phyloP scores from a whole-genome alignment of 2,888 invertebrate genomes.

The Apamea epomidion region DNA sequence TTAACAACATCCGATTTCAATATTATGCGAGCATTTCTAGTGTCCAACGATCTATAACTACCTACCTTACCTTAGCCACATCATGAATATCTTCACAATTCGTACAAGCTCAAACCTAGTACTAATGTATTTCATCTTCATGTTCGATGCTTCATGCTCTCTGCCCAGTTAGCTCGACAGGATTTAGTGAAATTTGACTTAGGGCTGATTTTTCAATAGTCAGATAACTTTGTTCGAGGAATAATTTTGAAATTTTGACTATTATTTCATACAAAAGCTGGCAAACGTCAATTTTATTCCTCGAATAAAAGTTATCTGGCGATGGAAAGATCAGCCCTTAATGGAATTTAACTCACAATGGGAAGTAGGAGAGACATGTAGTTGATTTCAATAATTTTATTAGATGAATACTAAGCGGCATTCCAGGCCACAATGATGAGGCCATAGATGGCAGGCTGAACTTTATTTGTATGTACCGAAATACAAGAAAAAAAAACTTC shows the following conservation, averaged over 20 bases:
- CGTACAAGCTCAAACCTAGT: conserved; percentile 25
- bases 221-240: no score
- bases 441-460: not conserved
- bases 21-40: conserved; percentile 11
- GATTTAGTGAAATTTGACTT: not conserved
- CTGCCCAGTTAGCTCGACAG: not conserved
- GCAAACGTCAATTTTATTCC: no score
- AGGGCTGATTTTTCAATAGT: no score
- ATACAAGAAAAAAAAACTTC: not conserved
- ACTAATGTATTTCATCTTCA: conserved; percentile 22
- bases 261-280: no score
- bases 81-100: conserved; percentile 39
- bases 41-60: not conserved
- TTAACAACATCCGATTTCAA: not conserved
- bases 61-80: not conserved
- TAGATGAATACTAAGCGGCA: no score
- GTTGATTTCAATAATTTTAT: not conserved
- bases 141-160: conserved; percentile 9
- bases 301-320: no score
- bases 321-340: not conserved
- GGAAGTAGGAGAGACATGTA: not conserved
- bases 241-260: no score
- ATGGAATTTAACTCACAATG: not conserved
- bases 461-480: not conserved
- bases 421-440: not conserved